Base-by-base conservation (phyloP, 2,888 invertebrate species). In the Callinectes sapidus region DNA sequence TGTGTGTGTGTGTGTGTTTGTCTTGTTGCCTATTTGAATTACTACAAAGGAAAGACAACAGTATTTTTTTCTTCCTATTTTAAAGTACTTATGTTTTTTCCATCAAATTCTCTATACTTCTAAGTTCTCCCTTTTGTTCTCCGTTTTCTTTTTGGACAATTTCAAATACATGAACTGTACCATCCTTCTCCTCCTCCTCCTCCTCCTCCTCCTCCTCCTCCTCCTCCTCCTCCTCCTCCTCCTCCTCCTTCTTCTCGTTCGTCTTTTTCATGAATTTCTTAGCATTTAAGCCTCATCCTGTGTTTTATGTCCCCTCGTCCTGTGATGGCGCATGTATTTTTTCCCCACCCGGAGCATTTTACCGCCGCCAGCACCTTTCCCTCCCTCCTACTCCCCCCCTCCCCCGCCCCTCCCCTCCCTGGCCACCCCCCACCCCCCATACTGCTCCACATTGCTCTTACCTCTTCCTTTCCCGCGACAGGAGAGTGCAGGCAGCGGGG, bases 211-310 rank as follows among this genome's bases (percentile, higher is more conserved):
- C n/a, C n/a, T 55, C 66, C 66, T 71, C 66, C 66, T n/a, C n/a
- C n/a, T 71, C 66, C 66, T 71, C 28, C 8, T 71, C 71, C 71
- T 71, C 71, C 28, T 71, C 71, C 71, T 71, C 71, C 71, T 71
- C 28, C n/a, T 71, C 71, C 71, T 71, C 71, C 71, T 71, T 28
- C 28, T 71, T 1, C 28, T 71, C 28, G 8, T 28, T n/a, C 71
- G 10, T 28, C 71, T 13, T 71, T 28, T 28, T 28, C 71, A n/a
- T 71, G 28, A 71, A 71, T 71, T 71, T 71, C 28, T 71, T 71
- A 71, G 71, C 28, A 71, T 71, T 71, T 6, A 28, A 71, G 71
- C 28, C 61, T 71, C 71, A 13, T 71, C 71, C 28, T n/a, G 71
- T 71, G 71, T 71, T 71, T 28, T 71, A 71, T 71, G 28, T 71